Base-by-base conservation (phyloP, 2,113 vertebrate species). In the Octodon degus region DNA sequence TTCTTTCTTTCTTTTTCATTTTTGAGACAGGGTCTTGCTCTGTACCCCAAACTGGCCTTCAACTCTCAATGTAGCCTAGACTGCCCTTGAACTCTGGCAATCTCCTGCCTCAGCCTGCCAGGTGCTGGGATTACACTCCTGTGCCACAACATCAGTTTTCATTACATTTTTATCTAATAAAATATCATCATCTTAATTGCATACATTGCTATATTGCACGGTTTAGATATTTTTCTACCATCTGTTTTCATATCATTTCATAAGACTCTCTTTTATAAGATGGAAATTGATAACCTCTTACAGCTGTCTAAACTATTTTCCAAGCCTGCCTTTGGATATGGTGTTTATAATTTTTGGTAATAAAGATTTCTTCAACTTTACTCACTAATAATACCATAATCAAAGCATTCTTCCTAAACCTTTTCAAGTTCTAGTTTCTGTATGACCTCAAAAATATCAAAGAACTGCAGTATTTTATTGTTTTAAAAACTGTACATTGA, bases 371-470 rank as follows among this genome's bases (percentile, higher is more conserved):
- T 81, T n/a, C 22, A 20, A 70, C 67, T 37, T 30, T 40, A 22
- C 2, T 3, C 13, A n/a, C 37, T 20, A 20, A 34, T 34, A 50
- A 63, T 14, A 47, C 17, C 30, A 63, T 74, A 19, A 30, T 30
- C 17, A 32, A 24, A 22, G 25, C 10, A 62, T 37, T 62, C n/a
- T 0, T 67, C 32, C 40, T 4, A 67, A 43, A 20, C 9, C 5
- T 91, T n/a, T 81, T 27, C n/a, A 91, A 74, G 20, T 88, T 55
- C 85, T 90, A 62, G 40, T 8, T 76, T 90, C n/a, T 88, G 30
- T 14, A 27, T 34, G 20, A 13, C 22, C 37, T 86, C n/a, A 16
- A 68, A 90, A 60, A 70, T 70, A 62, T 76, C 74, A 55, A 74
- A 53, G 82, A 68, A 37, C 37, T 90, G n/a, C 68, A 30, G 7